Conservation (phyloP, 2,797 vertebrate species). For the Gambusia yucatana region DNA sequence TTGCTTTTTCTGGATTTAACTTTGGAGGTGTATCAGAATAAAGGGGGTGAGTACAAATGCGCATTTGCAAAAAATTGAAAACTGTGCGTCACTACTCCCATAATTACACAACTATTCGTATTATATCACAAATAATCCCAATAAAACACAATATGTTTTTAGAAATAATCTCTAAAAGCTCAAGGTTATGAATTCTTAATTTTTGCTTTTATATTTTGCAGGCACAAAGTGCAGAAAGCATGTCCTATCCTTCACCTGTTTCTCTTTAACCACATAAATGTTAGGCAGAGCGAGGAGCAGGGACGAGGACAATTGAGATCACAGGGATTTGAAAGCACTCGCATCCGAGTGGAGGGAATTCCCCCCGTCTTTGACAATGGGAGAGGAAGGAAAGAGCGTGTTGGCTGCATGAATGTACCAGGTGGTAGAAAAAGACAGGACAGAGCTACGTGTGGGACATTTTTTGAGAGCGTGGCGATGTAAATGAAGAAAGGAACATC, state of each 20-base stretch:
- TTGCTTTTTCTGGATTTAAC: background rate
- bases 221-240: constrained; percentile 35
- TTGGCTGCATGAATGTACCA: constrained; percentile 54
- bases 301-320: constrained; percentile 56
- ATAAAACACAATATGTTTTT: background rate
- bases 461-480: constrained; percentile 6
- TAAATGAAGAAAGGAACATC: constrained; percentile 20
- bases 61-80: background rate
- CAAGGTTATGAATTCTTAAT: background rate
- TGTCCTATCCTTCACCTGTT: constrained; percentile 72
- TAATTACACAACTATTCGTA: background rate
- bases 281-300: constrained; percentile 37
- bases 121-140: background rate
- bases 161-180: background rate
- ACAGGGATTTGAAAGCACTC: constrained; percentile 53
- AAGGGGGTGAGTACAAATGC: background rate
- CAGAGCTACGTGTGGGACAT: constrained; percentile 35
- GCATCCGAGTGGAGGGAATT: constrained; percentile 74
- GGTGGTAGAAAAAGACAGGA: constrained; percentile 60
- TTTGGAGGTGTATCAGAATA: background rate
- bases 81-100: background rate
- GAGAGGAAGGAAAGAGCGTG: constrained; percentile 78
- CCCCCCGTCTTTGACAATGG: constrained; percentile 78
- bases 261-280: constrained; percentile 50
- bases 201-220: background rate